Base-by-base conservation (phyloP, 2,113 vertebrate species). In the Hippocampus zosterae region DNA sequence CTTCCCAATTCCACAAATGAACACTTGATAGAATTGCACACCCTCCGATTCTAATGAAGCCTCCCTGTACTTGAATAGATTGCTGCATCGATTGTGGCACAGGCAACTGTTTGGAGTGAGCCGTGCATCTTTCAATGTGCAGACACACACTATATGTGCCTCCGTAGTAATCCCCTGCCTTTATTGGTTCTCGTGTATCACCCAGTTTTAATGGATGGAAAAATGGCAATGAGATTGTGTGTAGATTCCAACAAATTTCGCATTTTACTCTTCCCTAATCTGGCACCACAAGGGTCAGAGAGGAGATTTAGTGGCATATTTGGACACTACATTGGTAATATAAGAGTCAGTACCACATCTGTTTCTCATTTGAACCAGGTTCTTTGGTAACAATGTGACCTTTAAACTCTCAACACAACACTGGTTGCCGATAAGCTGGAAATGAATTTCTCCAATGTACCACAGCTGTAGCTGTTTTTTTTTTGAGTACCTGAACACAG, bases 1-100 rank as follows among this genome's bases (percentile, higher is more conserved):
- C 63, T 82, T 85, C 72, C 77, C 78, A 71, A 78, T 78, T 81
- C 75, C 73, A 70, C 72, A 85, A 82, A 86, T 84, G 84, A 88
- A 84, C 75, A 87, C 85, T 88, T 87, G 83, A 87, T 81, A 79
- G 72, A 87, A 88, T 74, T 82, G 72, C 76, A 53, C 70, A 7
- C 1, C 83, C 85, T 85, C 90, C 76, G 77, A 40, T 57, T 73
- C 71, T 83, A 81, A 84, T 84, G 81, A 84, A 81, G 76, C 74
- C 72, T 76, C 77, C 76, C 76, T 74, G 75, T 82, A 84, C 86
- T 88, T 78, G 72, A 89, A 75, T 72, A 81, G 84, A 88, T 89
- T 81, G 88, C 77, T 65, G 82, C 84, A 87, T 88, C 68, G 74
- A 91, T 85, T 88, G 67, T 72, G 67, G 76, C 81, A 70, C 70